Percentiles rank a stretch among this genome's conserved stretches.
Evolutionary conservation across 2,113 vertebrate genomes (phyloP).

Genomic region (Tautogolabrus adspersus): DNA sequence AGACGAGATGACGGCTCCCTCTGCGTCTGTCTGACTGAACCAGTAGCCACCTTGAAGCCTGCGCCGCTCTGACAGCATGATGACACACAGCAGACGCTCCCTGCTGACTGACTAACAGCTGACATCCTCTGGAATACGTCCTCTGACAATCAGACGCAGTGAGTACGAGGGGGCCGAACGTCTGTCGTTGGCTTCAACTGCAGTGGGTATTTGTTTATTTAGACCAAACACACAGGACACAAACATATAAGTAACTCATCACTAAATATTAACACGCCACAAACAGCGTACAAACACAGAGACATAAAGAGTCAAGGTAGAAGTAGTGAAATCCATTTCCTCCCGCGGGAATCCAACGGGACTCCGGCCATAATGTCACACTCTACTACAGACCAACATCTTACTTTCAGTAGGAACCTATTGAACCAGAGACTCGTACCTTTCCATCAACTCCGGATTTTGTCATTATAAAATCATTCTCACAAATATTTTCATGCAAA

Average conservation of each 20-base stretch:
- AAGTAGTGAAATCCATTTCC: no score
- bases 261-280: no score
- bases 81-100: neutral
- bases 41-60: constrained; percentile 1
- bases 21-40: constrained; percentile 2
- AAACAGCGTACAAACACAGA: no score
- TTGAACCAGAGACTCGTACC: neutral
- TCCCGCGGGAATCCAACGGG: no score
- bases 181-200: no score
- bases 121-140: neutral
- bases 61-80: neutral
- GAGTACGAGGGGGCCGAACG: neutral
- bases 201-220: no score
- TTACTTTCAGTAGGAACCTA: no score
- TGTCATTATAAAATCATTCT: neutral
- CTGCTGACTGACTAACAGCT: neutral
- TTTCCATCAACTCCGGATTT: neutral
- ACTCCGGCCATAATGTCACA: no score
- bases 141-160: neutral
- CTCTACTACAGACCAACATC: no score
- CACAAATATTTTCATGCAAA: neutral
- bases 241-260: no score
- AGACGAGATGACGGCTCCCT: neutral
- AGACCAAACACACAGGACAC: no score
- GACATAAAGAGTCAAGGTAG: no score